phyloP scores from a whole-genome alignment of 2,797 vertebrate species.

The Siniperca obscura region DNA sequence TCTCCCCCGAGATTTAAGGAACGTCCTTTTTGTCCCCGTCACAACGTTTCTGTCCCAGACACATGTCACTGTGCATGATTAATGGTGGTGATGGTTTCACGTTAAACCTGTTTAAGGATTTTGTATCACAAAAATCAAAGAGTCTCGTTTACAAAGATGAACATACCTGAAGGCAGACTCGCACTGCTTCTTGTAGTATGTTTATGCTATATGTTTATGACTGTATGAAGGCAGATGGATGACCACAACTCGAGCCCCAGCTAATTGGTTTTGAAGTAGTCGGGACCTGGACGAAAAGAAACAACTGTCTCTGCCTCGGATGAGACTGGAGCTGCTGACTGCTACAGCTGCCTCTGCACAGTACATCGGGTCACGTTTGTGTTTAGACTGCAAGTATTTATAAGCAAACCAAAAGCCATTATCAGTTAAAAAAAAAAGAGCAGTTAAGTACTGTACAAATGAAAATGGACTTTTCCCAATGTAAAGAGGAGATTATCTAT shows the following conservation, averaged over 20 bases:
- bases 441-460: conserved; percentile 46
- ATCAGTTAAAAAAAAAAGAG: conserved; percentile 67
- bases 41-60: conserved; percentile 72
- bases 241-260: conserved; percentile 53
- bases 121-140: conserved; percentile 2
- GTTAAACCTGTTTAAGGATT: conserved; percentile 77
- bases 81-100: conserved; percentile 67
- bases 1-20: conserved; percentile 75
- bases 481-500: conserved; percentile 43
- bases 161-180: conserved; percentile 34
- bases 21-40: conserved; percentile 76
- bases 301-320: conserved; percentile 64
- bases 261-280: conserved; percentile 83
- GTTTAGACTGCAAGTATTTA: conserved; percentile 78
- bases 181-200: conserved; percentile 54
- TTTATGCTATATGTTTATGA: conserved; percentile 80
- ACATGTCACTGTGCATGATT: conserved; percentile 67
- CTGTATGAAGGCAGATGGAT: conserved; percentile 72
- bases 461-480: conserved; percentile 4
- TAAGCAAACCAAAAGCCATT: conserved; percentile 79
- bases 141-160: conserved; percentile 64
- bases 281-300: conserved; percentile 70
- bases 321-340: conserved; percentile 51
- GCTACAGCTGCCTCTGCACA: conserved; percentile 70
- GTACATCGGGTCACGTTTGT: conserved; percentile 71